phyloP scores from a whole-genome alignment of 2,888 invertebrate genomes.

The Serripes groenlandicus region DNA sequence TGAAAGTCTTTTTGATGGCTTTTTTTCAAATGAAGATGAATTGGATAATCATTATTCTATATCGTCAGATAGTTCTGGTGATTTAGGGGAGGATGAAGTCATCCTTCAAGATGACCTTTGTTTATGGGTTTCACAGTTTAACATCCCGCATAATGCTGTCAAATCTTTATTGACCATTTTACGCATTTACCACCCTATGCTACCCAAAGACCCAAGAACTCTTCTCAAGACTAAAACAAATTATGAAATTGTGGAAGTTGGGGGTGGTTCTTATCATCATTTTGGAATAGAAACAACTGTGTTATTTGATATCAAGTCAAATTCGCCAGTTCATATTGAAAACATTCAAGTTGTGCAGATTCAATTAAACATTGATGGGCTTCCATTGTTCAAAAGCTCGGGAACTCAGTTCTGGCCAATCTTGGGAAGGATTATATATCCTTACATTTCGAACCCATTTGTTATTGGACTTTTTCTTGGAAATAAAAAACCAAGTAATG shows the following conservation, averaged over 20 bases:
- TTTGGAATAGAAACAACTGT: constrained; percentile 33
- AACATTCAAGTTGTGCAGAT: background rate
- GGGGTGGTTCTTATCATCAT: constrained; percentile 46
- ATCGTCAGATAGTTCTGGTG: too few relatives aligned
- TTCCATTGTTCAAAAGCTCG: constrained; percentile 46
- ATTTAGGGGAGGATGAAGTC: too few relatives aligned
- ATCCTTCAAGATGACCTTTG: background rate
- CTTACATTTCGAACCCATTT: constrained; percentile 28
- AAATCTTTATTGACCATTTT: constrained; percentile 26
- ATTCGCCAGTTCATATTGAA: background rate
- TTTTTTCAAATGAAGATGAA: too few relatives aligned
- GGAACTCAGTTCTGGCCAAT: constrained; percentile 47
- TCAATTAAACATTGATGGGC: constrained; percentile 55
- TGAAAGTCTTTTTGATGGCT: too few relatives aligned
- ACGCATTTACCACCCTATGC: constrained; percentile 11
- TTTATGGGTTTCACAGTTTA: constrained; percentile 21
- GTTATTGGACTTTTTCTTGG: constrained; percentile 38
- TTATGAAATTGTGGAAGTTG: constrained; percentile 32
- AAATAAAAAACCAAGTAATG: constrained; percentile 50
- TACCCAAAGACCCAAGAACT: constrained; percentile 51
- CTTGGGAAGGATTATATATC: constrained; percentile 27
- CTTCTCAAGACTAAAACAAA: constrained; percentile 30
- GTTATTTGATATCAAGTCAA: background rate
- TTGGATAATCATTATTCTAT: too few relatives aligned
- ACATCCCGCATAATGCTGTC: constrained; percentile 32